Conservation (phyloP, 2,888 invertebrate species). For the Holacanthella duospinosa region DNA sequence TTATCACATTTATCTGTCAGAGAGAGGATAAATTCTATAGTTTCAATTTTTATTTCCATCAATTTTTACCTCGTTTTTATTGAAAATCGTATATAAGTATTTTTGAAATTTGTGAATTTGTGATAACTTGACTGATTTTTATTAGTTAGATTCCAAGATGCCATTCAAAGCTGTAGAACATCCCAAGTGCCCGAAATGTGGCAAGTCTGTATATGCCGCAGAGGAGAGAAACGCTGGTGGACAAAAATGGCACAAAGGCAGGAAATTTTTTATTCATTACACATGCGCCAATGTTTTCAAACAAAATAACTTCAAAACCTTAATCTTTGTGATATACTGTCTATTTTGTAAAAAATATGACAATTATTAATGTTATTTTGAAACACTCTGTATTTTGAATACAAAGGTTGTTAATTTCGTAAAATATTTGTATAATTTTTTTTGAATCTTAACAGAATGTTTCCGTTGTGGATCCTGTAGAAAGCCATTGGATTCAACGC, state of each 20-base stretch:
- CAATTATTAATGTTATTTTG: too few relatives aligned
- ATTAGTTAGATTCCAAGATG: slow-evolving; percentile 53
- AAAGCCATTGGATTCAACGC: slow-evolving; percentile 96
- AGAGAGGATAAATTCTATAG: too few relatives aligned
- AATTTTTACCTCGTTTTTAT: too few relatives aligned
- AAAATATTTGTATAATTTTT: neutral
- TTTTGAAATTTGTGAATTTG: too few relatives aligned
- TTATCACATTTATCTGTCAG: too few relatives aligned
- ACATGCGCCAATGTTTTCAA: too few relatives aligned
- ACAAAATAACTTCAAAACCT: too few relatives aligned
- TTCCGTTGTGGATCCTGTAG: slow-evolving; percentile 53
- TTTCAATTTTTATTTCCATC: too few relatives aligned
- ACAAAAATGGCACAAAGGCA: slow-evolving; percentile 85
- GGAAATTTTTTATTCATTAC: neutral
- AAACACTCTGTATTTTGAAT: neutral
- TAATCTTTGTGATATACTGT: too few relatives aligned
- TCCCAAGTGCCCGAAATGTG: slow-evolving; percentile 97
- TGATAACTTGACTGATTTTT: neutral
- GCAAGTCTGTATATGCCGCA: slow-evolving; percentile 96
- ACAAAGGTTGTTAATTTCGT: neutral
- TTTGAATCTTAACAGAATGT: neutral
- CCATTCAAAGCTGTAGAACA: slow-evolving; percentile 96
- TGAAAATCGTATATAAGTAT: too few relatives aligned
- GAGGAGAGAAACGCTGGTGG: slow-evolving; percentile 97
- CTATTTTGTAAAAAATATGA: too few relatives aligned